Evolutionary conservation across 2,888 invertebrate genomes (phyloP).

Genomic region (Zootermopsis nevadensis): DNA sequence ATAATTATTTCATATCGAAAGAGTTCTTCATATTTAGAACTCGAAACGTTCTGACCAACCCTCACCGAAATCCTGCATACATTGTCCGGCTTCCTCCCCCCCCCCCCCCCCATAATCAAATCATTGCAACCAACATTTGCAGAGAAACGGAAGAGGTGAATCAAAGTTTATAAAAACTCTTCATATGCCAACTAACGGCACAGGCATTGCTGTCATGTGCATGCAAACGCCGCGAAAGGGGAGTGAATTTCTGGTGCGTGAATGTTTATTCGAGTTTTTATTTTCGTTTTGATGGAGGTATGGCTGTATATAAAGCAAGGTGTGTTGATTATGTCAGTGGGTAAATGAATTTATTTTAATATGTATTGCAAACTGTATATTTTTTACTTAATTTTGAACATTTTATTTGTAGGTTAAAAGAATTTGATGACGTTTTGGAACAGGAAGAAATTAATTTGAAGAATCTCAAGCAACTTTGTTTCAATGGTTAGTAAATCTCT

Average conservation of each 20-base stretch:
- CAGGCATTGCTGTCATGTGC: constrained; percentile 26
- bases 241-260: not conserved
- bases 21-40: no score
- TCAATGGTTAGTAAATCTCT: constrained; percentile 74
- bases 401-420: constrained; percentile 75
- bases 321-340: constrained; percentile 49
- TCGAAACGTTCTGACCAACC: no score
- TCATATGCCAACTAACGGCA: not conserved
- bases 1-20: no score
- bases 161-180: not conserved
- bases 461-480: constrained; percentile 76
- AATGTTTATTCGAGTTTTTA: not conserved
- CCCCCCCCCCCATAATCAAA: no score
- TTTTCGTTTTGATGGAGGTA: constrained; percentile 47
- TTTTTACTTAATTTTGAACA: constrained; percentile 38
- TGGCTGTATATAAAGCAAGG: constrained; percentile 59
- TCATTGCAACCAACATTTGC: no score
- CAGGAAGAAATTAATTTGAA: constrained; percentile 78
- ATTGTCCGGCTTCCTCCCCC: no score
- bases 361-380: constrained; percentile 34
- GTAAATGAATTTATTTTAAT: constrained; percentile 51
- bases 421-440: constrained; percentile 79
- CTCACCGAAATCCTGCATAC: no score
- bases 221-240: constrained; percentile 4
- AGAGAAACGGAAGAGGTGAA: no score